Conservation (phyloP, 2,888 invertebrate genomes). For the Thymelicus acteon region DNA sequence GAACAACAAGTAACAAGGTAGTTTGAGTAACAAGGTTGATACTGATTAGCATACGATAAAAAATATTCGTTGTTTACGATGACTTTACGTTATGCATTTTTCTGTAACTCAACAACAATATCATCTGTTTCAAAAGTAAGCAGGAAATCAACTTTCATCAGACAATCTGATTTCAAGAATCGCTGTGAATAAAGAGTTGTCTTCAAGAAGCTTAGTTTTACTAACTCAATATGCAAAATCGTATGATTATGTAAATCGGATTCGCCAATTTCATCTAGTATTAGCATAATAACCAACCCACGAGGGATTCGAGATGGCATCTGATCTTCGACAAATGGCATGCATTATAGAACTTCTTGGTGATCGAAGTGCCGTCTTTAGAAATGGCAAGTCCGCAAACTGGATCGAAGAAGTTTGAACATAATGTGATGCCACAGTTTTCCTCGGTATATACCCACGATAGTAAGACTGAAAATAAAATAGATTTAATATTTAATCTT, state of each 20-base stretch:
- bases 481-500: not conserved
- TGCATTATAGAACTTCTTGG: conserved; percentile 59
- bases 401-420: conserved; percentile 64
- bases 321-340: conserved; percentile 60
- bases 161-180: conserved; percentile 12
- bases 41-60: too few relatives aligned
- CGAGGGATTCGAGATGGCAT: conserved; percentile 49
- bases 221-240: conserved; percentile 31
- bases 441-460: conserved; percentile 30
- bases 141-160: conserved; percentile 1
- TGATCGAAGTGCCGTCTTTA: conserved; percentile 45
- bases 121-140: not conserved
- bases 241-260: conserved; percentile 34
- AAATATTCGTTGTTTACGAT: too few relatives aligned
- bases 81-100: not conserved
- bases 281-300: conserved; percentile 44
- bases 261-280: conserved; percentile 34
- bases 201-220: conserved; percentile 18
- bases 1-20: too few relatives aligned
- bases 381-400: conserved; percentile 59
- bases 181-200: conserved; percentile 20
- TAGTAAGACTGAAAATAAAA: conserved; percentile 16
- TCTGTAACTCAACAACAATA: too few relatives aligned
- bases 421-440: conserved; percentile 53
- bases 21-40: too few relatives aligned